Evolutionary conservation across 2,113 vertebrate species (phyloP).

Genomic region (Noturus placidus): DNA sequence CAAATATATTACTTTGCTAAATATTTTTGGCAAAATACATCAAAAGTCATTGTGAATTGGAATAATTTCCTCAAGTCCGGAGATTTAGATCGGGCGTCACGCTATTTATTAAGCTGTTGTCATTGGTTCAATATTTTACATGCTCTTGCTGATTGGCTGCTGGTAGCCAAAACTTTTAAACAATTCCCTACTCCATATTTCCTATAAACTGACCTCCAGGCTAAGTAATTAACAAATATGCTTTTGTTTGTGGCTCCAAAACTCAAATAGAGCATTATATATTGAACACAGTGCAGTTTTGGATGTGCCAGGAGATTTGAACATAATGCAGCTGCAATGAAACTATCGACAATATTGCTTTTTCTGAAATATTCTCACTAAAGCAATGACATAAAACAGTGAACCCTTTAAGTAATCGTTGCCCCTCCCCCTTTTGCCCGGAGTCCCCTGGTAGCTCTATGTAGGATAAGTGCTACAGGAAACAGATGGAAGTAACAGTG

Average conservation of each 20-base stretch:
- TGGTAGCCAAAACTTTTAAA: not conserved
- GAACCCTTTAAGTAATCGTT: not conserved
- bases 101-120: not conserved
- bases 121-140: not conserved
- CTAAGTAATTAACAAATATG: not conserved
- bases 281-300: not conserved
- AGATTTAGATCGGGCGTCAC: not conserved
- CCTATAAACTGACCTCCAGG: not conserved
- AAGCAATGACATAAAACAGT: not conserved
- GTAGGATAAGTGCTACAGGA: no score
- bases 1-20: not conserved
- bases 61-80: not conserved
- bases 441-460: no score
- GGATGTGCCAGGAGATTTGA: not conserved
- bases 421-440: no score
- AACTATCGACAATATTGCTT: not conserved
- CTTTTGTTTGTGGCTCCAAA: not conserved
- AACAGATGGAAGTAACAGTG: not conserved
- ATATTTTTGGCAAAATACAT: not conserved
- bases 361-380: not conserved
- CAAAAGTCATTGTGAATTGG: not conserved
- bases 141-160: not conserved
- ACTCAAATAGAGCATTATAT: not conserved
- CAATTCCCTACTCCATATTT: not conserved
- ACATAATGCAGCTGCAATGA: not conserved